Conservation (phyloP, 2,888 invertebrate species). For the Hipparchia semele region DNA sequence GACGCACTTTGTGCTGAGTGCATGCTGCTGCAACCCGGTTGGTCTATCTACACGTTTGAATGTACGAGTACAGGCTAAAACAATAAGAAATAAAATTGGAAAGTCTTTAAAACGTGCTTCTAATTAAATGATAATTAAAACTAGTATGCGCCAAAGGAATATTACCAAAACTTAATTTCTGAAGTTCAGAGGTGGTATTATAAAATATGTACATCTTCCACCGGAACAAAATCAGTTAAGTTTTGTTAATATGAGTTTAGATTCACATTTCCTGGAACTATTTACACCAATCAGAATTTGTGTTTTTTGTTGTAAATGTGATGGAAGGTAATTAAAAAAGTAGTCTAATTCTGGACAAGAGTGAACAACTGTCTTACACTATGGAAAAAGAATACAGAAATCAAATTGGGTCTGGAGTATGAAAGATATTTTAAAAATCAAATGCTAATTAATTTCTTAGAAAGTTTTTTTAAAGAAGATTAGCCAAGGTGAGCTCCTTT, state of each 20-base stretch:
- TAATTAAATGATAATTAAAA: not conserved
- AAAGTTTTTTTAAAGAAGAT: too few species aligned
- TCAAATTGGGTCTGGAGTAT: too few species aligned
- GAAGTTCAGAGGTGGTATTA: not conserved
- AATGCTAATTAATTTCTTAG: too few species aligned
- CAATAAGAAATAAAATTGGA: slow-evolving; percentile 50
- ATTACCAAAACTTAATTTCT: slow-evolving; percentile 33
- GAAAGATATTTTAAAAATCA: too few species aligned
- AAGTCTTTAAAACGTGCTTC: slow-evolving; percentile 31
- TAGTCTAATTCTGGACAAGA: too few species aligned
- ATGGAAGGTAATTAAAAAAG: too few species aligned
- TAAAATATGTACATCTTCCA: not conserved
- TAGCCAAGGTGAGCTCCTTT: too few species aligned
- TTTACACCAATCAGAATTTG: not conserved
- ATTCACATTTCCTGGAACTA: slow-evolving; percentile 24
- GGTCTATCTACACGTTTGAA: slow-evolving; percentile 68
- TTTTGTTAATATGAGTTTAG: slow-evolving; percentile 24
- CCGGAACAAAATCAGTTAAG: slow-evolving; percentile 3
- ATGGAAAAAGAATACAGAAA: too few species aligned
- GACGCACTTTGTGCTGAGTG: slow-evolving; percentile 64
- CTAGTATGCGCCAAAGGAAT: slow-evolving; percentile 31
- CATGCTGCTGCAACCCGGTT: slow-evolving; percentile 71
- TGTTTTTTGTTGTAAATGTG: too few species aligned
- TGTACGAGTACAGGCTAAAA: slow-evolving; percentile 65
- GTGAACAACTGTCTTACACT: too few species aligned